Evolutionary conservation across 1,140 invertebrate genomes (phyloP), one percentile per base, ranked within the genome.

Genomic region (Orussus abietinus): DNA sequence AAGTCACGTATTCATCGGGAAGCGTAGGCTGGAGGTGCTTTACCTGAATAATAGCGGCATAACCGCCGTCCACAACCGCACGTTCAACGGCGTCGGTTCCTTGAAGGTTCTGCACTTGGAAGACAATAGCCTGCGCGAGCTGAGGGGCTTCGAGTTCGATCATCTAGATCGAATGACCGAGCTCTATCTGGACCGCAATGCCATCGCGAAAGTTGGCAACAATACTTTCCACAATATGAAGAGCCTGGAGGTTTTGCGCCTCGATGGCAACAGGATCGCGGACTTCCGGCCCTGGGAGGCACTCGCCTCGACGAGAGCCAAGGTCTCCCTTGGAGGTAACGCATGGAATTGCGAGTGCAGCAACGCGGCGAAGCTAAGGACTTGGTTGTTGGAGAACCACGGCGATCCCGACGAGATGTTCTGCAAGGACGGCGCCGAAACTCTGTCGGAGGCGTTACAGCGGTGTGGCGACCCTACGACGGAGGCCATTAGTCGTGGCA

Each of bases 341-440:
- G 82, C 85, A 11, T 95, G 90, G 90, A 88, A 85, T 42, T 95
- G 92, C 66, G 88, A 94, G 49, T 95, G 92, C 73, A 74, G 78
- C 33, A 92, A 90, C 59, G 71, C 91, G 37, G 79, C 80, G 2
- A 78, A 84, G 53, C 83, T 90, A 47, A 78, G 86, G 43, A 76
- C 76, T 36, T 95, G 90, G 82, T 69, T 92, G 34, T 77, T 77
- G 42, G 78, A 77, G 33, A 84, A 86, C 61, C 75, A 80, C 1
- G 84, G 80, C 44, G 90, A 84, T 45, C 63, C 77, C 14, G 76
- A 77, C 30, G 76, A 81, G 48, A 84, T 83, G 67, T 76, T 83
- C 33, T 84, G 82, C 47, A 66, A 72, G 3, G 83, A 84, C 57
- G 72, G 74, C 9, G 70, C 76, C 14, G 69, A 74, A 44, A 70